A percentile compares a stretch with the other conserved stretches of the same genome.
Conservation (phyloP, 2,888 invertebrate genomes). For the Cylloceria caligata region DNA sequence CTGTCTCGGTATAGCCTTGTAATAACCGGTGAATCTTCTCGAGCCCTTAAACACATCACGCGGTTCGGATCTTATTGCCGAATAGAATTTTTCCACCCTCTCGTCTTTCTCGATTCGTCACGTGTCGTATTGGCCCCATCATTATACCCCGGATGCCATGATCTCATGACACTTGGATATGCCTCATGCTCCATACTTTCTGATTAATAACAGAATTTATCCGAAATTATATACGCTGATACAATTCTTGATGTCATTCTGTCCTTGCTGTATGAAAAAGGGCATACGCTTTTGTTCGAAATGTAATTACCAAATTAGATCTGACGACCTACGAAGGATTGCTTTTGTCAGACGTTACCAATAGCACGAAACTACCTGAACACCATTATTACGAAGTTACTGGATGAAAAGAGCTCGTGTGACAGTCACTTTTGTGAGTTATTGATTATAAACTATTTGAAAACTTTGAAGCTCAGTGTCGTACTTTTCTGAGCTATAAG, state of each 20-base stretch:
- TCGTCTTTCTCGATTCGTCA: slow-evolving; percentile 31
- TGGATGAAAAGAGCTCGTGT: too few species aligned
- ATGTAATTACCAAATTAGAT: background rate
- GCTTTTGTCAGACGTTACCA: background rate
- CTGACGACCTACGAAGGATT: background rate
- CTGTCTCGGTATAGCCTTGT: slow-evolving; percentile 78
- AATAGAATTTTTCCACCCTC: slow-evolving; percentile 61
- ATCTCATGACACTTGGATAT: background rate
- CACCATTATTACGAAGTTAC: background rate
- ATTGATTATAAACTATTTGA: too few species aligned
- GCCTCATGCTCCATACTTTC: background rate
- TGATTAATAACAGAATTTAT: slow-evolving; percentile 28
- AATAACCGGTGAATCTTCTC: slow-evolving; percentile 75
- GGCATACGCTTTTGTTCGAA: background rate
- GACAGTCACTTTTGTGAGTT: too few species aligned
- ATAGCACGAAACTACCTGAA: background rate
- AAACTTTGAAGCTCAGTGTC: too few species aligned
- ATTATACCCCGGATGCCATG: slow-evolving; percentile 33
- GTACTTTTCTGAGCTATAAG: too few species aligned
- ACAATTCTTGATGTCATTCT: slow-evolving; percentile 5
- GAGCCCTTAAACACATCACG: slow-evolving; percentile 52
- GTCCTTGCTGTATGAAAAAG: too few species aligned
- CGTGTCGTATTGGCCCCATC: slow-evolving; percentile 2
- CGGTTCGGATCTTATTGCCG: slow-evolving; percentile 66
- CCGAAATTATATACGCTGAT: background rate